Percentiles rank a stretch among this genome's conserved stretches.
phyloP scores from a whole-genome alignment of 2,888 invertebrate genomes.

The Mactromeris polynyma region DNA sequence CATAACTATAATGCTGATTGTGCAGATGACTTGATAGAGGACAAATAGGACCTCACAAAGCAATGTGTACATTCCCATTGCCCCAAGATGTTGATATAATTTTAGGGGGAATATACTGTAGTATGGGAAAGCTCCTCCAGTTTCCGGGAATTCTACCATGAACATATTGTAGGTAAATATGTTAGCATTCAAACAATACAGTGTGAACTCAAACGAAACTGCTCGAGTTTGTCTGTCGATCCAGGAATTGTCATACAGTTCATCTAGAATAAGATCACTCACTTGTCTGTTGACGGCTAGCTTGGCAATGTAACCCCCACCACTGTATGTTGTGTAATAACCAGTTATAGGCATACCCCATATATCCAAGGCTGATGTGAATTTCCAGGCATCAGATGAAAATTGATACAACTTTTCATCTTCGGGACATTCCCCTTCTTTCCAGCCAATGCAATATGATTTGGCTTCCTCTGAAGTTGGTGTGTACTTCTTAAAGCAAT shows the following conservation, averaged over 20 bases:
- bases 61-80: conserved; percentile 70
- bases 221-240: conserved; percentile 80
- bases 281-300: conserved; percentile 75
- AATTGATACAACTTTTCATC: conserved; percentile 63
- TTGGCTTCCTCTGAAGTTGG: conserved; percentile 65
- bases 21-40: conserved; percentile 65
- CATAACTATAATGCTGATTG: conserved; percentile 61
- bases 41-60: conserved; percentile 73
- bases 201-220: conserved; percentile 81
- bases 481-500: conserved; percentile 67
- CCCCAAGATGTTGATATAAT: conserved; percentile 72
- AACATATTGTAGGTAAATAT: conserved; percentile 80
- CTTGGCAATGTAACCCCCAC: conserved; percentile 81
- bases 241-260: conserved; percentile 75
- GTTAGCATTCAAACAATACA: conserved; percentile 81
- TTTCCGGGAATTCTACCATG: conserved; percentile 81
- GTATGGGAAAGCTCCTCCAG: conserved; percentile 78
- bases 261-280: conserved; percentile 71
- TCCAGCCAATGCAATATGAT: conserved; percentile 74
- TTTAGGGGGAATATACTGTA: conserved; percentile 74
- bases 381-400: conserved; percentile 75
- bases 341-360: conserved; percentile 78
- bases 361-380: conserved; percentile 72
- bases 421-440: conserved; percentile 56
- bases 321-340: conserved; percentile 72